Evolutionary conservation across 2,888 invertebrate species (phyloP), one percentile per base, ranked within the genome.

Genomic region (Orthosia cruda): DNA sequence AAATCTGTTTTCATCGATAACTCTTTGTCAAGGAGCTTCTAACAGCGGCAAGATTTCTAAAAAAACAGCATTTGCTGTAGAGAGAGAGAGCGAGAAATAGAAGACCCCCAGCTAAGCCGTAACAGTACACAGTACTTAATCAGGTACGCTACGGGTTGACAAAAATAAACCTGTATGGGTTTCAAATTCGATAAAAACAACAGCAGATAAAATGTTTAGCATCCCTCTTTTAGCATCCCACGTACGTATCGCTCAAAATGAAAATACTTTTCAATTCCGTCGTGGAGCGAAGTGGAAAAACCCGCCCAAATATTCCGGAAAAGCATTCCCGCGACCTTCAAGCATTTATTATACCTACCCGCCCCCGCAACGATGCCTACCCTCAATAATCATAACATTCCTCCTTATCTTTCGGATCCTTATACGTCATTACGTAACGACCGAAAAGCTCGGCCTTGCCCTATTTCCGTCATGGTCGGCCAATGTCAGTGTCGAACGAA

Each of bases 401-500:
- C 13, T 69, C 18, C 57, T 54, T 74, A 66, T 57, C 47, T 77
- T 74, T 81, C 55, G 70, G 58, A 57, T 64, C 67, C 74, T 32
- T 50, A 47, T 49, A 64, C 63, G 55, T 57, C 15, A 73, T 91
- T 89, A 89, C 77, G 77, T 91, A 89, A 91, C 74, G 63, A 76
- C 72, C 81, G 74, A 81, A 83, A 86, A 82, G 74, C 83, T 68
- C 80, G 90, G 85, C 94, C 93, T 94, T 92, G 93, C 86, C 91
- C 91, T 91, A 91, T 91, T 91, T 90, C 68, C 81, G 89, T 89
- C 88, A 88, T 89, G 89, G 90, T 88, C 91, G 91, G 91, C 88
- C 93, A 93, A 93, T 93, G 93, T 92, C 93, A 93, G 90, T 92
- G 92, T 88, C 92, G 87, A 72, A 78, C 92, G 87, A 74, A 80